Conservation (phyloP, 1,140 invertebrate genomes). For the Conus betulinus region DNA sequence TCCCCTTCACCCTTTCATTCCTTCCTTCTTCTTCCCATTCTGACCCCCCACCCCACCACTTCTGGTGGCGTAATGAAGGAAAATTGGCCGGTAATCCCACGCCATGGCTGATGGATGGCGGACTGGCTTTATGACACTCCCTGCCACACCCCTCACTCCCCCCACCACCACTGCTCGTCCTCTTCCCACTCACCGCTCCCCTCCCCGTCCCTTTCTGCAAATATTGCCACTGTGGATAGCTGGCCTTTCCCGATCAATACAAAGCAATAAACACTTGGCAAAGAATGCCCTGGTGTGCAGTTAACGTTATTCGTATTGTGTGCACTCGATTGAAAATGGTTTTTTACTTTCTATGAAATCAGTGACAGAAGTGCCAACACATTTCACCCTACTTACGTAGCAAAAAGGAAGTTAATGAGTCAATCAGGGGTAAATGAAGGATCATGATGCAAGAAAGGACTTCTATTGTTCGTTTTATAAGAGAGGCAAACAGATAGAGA, state of each 20-base stretch:
- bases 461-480: no score
- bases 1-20: no score
- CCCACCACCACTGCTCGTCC: neutral
- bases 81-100: slow-evolving; percentile 12
- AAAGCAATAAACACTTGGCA: neutral
- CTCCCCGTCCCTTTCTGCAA: neutral
- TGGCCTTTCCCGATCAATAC: neutral
- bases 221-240: neutral
- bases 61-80: neutral
- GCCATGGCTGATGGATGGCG: neutral
- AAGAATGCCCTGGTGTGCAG: neutral
- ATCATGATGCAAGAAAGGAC: no score
- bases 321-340: neutral
- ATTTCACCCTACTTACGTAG: neutral
- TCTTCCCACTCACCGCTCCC: neutral
- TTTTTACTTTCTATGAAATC: neutral
- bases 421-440: no score
- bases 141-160: slow-evolving; percentile 7
- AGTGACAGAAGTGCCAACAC: neutral
- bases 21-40: neutral
- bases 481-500: no score
- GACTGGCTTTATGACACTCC: neutral
- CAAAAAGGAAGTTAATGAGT: no score
- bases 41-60: neutral
- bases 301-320: neutral